phyloP scores from a whole-genome alignment of 2,113 vertebrate genomes.

The Vimba vimba region DNA sequence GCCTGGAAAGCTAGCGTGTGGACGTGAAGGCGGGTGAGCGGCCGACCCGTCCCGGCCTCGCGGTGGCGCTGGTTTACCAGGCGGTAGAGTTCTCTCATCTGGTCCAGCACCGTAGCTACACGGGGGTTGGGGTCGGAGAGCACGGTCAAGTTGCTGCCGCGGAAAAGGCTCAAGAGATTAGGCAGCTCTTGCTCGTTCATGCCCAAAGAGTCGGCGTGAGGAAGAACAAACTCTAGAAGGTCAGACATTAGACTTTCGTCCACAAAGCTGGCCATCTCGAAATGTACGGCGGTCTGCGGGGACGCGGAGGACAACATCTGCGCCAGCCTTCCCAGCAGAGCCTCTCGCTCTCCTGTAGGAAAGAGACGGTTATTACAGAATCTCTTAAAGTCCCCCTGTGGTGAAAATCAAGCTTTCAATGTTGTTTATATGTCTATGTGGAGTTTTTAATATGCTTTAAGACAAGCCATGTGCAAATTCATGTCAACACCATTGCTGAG shows the following conservation, averaged over 20 bases:
- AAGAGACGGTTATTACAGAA: background rate
- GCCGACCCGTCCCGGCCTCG: slow-evolving; percentile 53
- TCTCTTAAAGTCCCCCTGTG: background rate
- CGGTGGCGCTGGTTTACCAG: slow-evolving; percentile 72
- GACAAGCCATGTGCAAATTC: too few relatives aligned
- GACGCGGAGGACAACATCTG: slow-evolving; percentile 71
- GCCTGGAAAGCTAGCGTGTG: slow-evolving; percentile 86
- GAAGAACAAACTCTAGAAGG: slow-evolving; percentile 74
- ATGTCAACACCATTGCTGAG: too few relatives aligned
- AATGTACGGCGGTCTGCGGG: slow-evolving; percentile 75
- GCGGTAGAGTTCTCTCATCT: slow-evolving; percentile 83
- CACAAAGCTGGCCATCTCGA: slow-evolving; percentile 86
- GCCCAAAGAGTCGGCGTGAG: slow-evolving; percentile 80
- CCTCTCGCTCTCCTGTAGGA: slow-evolving; percentile 74
- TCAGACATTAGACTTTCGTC: slow-evolving; percentile 79
- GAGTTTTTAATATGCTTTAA: too few relatives aligned
- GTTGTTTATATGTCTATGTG: too few relatives aligned
- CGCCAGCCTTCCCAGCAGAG: slow-evolving; percentile 72
- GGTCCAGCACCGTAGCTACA: slow-evolving; percentile 83
- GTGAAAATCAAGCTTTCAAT: too few relatives aligned
- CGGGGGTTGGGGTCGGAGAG: slow-evolving; percentile 83
- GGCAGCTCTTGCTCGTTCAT: slow-evolving; percentile 88
- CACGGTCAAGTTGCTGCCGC: slow-evolving; percentile 79
- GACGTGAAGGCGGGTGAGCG: slow-evolving; percentile 80
- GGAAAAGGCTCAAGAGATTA: slow-evolving; percentile 80